Percentiles rank a stretch among this genome's conserved stretches.
Evolutionary conservation across 2,113 vertebrate species (phyloP).

Genomic region (Xerus inauris): DNA sequence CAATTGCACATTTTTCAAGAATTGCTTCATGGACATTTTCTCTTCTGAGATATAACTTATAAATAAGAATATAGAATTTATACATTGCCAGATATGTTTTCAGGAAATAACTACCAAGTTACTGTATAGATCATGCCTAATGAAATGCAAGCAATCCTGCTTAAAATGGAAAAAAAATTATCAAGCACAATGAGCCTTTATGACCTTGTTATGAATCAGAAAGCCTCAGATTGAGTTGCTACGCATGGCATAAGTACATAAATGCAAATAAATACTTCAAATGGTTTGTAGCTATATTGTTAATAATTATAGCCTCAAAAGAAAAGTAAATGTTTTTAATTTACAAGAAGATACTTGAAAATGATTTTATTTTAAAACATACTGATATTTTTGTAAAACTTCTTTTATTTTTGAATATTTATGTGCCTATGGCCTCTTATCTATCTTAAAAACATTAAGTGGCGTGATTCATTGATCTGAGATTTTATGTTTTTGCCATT

Average conservation of each 20-base stretch:
- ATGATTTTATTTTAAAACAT: not conserved
- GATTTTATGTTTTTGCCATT: not conserved
- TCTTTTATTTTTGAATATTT: not conserved
- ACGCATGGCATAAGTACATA: not conserved
- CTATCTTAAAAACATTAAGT: not conserved
- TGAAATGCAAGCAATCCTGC: not conserved
- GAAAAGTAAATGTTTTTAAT: not conserved
- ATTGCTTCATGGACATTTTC: not conserved
- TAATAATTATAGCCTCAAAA: not conserved
- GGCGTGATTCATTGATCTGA: not conserved
- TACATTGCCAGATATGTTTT: not conserved
- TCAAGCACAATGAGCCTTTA: not conserved
- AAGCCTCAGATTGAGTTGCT: not conserved
- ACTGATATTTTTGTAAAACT: not conserved
- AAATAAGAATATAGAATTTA: not conserved
- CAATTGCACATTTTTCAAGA: not conserved
- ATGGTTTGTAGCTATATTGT: not conserved
- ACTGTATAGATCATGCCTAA: not conserved
- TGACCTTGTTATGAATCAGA: not conserved
- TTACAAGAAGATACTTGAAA: not conserved
- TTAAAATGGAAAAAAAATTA: not conserved
- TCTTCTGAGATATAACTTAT: not conserved
- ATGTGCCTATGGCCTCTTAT: not conserved
- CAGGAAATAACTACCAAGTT: not conserved
- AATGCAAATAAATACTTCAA: not conserved